Evolutionary conservation across 2,797 vertebrate species (phyloP), one percentile per base, ranked within the genome.

Genomic region (Clarias fuscus): DNA sequence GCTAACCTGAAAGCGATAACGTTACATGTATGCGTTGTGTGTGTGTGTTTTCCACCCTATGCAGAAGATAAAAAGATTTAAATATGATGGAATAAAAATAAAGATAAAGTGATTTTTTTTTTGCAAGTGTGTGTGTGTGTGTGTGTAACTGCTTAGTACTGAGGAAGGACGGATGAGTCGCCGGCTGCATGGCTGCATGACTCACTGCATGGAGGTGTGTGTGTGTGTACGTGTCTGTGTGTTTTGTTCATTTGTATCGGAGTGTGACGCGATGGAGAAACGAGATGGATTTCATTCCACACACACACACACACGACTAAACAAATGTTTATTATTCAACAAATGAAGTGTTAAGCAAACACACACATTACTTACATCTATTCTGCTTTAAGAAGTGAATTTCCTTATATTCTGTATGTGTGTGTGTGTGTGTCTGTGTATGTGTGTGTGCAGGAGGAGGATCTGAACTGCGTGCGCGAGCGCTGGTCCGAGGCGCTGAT

Each of bases 401-500:
- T 13, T 33, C 1, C 17, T 77, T 58, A 18, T 33, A 33, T 77
- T 27, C 24, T 53, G 37, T 53, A 6, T 62, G 5, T 22, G 22
- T 33, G 27, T 68, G 18, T 71, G 33, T 56, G 27, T 30, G 53
- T 59, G n/a, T 77, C 53, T 59, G 75, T 71, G 37, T 83, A 33
- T 86, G 62, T 84, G 15, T 88, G 48, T 79, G 0, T 62, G 11
- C 91, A 99, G 98, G 98, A 99, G 89, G 98, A 99, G 95, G 98
- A 99, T 91, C 94, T 99, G 89, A 99, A 98, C 93, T 98, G 95
- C 27, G 96, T 99, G 7, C 93, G 98, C 88, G 97, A 97, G 85
- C 96, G 95, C 70, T 99, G 98, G 98, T 99, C 98, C 14, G 98
- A 99, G 14, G 98, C 98, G 0, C 94, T 99, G 90, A 96, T 98